Evolutionary conservation across 2,797 vertebrate species (phyloP), one percentile per base, ranked within the genome.

Genomic region (Peromyscus nudipes): DNA sequence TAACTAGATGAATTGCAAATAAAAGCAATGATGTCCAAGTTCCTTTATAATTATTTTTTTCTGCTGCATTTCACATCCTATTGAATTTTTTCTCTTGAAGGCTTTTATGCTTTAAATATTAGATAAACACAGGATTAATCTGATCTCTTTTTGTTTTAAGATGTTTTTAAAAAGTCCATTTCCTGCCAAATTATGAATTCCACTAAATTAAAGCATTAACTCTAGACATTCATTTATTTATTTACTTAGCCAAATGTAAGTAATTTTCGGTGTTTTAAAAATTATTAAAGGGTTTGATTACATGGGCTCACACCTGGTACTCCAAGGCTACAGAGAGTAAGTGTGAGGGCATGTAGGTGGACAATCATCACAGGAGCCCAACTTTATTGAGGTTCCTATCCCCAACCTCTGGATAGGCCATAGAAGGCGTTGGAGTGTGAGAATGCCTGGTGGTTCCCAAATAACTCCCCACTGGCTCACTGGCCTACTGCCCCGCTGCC

Each of bases 1-100:
- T 69, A 95, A 91, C 29, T 89, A 90, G 84, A 85, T 55, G 67
- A 83, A 92, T 86, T 94, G 81, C 80, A 90, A 94, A 84, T 93
- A 34, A 95, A 95, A 92, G 37, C 84, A 89, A 76, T 46, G 37
- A 37, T 37, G 43, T 31, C 5, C 27, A 87, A 65, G 19, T 76
- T 90, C 69, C 43, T 90, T 16, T 25, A 43, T 71, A 91, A 97
- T 93, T 96, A 95, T 27, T 49, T 91, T 91, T 92, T 82, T 95
- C 29, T 96, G 23, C 17, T 81, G 23, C 92, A 87, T 64, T 92
- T 92, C 67, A 73, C 9, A 85, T 91, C 57, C 7, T 80, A 55
- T 62, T 91, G 76, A 90, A 40, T 94, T 75, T 82, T 67, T 43
- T 43, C 11, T 90, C 65, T 86, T 67, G 5, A 94, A 85, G 55